Evolutionary conservation across 2,113 vertebrate genomes (phyloP), one percentile per base, ranked within the genome.

Genomic region (Athene cunicularia): DNA sequence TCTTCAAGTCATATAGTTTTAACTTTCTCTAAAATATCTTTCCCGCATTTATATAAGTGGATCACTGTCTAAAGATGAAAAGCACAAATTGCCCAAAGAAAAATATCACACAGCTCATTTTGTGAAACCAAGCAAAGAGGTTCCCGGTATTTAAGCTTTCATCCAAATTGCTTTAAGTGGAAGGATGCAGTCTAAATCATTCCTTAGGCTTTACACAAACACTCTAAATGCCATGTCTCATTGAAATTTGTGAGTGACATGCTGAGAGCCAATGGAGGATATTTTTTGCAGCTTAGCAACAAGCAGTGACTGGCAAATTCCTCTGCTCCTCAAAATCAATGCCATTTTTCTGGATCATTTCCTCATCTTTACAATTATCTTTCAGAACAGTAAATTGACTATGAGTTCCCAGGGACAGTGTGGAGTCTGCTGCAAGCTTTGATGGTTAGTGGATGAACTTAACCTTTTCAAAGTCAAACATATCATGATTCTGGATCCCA

Each of bases 261-360:
- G 0, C 83, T 86, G 81, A 50, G 79, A 92, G n/a, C 45, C 73
- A 87, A 92, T 70, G 56, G 24, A 93, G 13, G 39, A 7, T 63
- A 41, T 43, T 58, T 86, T 37, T 32, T 80, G 30, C 47, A 88
- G 64, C 93, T 93, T 94, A 96, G 84, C 93, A 96, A 92, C 93
- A 83, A 92, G 90, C 81, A 88, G 67, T 76, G 90, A 93, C 93
- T 94, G 85, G 75, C 85, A 96, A 97, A 96, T 92, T 95, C 93
- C 81, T 88, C 75, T 88, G 71, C 74, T 94, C 67, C 80, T 86
- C 90, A 84, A 83, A 97, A 95, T 95, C 96, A 97, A 83, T 97
- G 93, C 62, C 93, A 95, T 90, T 97, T 96, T 92, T 88, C 92
- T 95, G 93, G 92, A 94, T 90, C 85, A 94, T 93, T 96, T 97